A percentile compares a stretch with the other conserved stretches of the same genome.
phyloP scores from a whole-genome alignment of 1,140 invertebrate species.

The Adelges cooleyi region DNA sequence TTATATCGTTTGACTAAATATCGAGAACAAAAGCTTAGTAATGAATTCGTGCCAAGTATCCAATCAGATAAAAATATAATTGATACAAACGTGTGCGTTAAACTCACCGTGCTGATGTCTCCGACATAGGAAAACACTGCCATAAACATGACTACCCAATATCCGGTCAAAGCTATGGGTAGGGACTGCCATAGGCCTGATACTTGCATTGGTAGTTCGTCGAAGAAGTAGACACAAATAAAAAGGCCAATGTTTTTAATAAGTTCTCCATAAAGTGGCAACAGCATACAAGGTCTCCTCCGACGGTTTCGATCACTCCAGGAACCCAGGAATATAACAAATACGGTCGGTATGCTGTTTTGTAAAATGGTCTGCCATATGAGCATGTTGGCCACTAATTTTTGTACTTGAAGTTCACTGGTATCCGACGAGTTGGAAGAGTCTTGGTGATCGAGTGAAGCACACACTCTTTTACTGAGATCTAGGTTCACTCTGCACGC shows the following conservation, averaged over 20 bases:
- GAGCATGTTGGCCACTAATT: conserved; percentile 59
- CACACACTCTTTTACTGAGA: conserved; percentile 56
- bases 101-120: conserved; percentile 64
- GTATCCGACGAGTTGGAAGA: conserved; percentile 57
- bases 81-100: no score
- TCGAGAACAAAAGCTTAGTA: no score
- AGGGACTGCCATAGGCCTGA: conserved; percentile 60
- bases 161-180: conserved; percentile 65
- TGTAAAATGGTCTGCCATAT: conserved; percentile 70
- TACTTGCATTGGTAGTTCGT: conserved; percentile 52
- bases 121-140: conserved; percentile 79
- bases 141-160: conserved; percentile 80
- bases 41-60: no score
- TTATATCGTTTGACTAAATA: no score
- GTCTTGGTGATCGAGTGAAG: conserved; percentile 50
- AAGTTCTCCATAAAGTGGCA: conserved; percentile 69
- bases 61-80: no score
- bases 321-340: conserved; percentile 61
- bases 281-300: conserved; percentile 69
- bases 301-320: conserved; percentile 44
- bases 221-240: conserved; percentile 62
- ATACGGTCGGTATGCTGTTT: conserved; percentile 57
- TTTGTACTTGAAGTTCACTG: conserved; percentile 57
- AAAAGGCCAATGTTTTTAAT: conserved; percentile 62
- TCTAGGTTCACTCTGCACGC: conserved; percentile 67